Base-by-base conservation (phyloP, 2,113 vertebrate species). In the Mus spicilegus region DNA sequence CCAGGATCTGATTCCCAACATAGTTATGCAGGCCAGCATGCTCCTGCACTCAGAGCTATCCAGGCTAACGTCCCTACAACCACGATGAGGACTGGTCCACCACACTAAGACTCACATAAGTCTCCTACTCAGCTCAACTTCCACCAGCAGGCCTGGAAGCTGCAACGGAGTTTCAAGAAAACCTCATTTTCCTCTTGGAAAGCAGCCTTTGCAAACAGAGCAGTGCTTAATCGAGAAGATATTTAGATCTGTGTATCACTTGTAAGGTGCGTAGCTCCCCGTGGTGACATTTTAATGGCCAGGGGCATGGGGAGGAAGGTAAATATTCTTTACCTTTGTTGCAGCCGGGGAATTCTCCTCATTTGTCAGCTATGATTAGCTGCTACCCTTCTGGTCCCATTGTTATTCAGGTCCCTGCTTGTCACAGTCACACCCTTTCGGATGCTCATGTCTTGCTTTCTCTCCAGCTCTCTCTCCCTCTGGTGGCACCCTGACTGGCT, bases 291-390 rank as follows among this genome's bases (percentile, higher is more conserved):
- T 87, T 97, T 97, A 95, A 97, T 20, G 91, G 97, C 97, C 97
- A 94, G 90, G 86, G 92, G 97, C 96, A 93, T 56, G 6, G 92
- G 69, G 91, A 95, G 81, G 92, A 87, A 61, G 94, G 96, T 97
- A 97, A 98, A 97, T 97, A 97, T 97, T 97, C 97, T 92, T 78
- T 39, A 93, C 2, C 39, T 97, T 96, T 96, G 97, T 93, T 90
- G 90, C 67, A 91, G 94, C 88, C 95, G 26, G 81, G 84, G 78
- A 87, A 98, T 97, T 97, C 96, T 98, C 96, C 96, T 98, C 77
- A 58, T 98, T 97, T 98, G 98, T 98, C 98, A 98, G 94, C 36
- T 58, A 63, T 98, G 97, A 98, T 98, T 95, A 96, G 98, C 97
- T 97, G 97, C 97, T 97, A 95, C 96, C 94, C 96, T n/a, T 88